Base-by-base conservation (phyloP, 2,113 vertebrate genomes). In the Stigmatopora argus region DNA sequence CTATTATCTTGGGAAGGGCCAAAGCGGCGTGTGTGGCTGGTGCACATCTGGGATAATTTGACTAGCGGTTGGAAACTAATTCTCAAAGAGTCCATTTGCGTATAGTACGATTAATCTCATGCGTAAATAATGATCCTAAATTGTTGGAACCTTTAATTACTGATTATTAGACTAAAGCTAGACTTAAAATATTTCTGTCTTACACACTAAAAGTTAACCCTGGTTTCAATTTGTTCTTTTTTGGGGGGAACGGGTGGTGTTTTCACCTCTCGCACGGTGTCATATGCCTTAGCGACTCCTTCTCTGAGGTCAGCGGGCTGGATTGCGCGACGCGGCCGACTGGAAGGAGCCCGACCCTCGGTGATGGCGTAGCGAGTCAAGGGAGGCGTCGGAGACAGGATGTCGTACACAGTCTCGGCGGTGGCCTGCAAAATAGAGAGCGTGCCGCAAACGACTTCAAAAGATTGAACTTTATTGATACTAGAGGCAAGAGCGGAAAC, bases 351-450 rank as follows among this genome's bases (percentile, higher is more conserved):
- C 18, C 91, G 91, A 49, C 89, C 92, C 72, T 95, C 93, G 2
- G 92, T 90, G 34, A 94, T 87, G 67, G 91, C 72, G 4, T 64
- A 90, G 41, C 93, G 93, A 3, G 90, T 90, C 18, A 94, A 61
- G 0, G 94, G 93, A 0, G 90, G 93, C 0, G 94, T 93, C 0
- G 95, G 95, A 49, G 95, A 96, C 70, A 96, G 88, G 85, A 96
- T 96, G 78, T 96, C 95, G 0, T 96, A 96, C 17, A 96, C 95
- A 0, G 94, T 96, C 83, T 96, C 95, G 1, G 95, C 95, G 15
- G 95, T 95, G 56, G 95, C 94, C 95, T 95, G 70, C 45, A 48
- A 55, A 57, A 11, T 35, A 53, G 3, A 53, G 3, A 18, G 63
- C n/a, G 7, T 12, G 19, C n/a, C 10, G 65, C 4, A 51, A 3